A percentile compares a stretch with the other conserved stretches of the same genome.
These are phyloP conservation scores for Microctenopoma steveboyesi DNA, from an alignment of 2,797 vertebrate species.

Conservation along the genomic window DNA sequence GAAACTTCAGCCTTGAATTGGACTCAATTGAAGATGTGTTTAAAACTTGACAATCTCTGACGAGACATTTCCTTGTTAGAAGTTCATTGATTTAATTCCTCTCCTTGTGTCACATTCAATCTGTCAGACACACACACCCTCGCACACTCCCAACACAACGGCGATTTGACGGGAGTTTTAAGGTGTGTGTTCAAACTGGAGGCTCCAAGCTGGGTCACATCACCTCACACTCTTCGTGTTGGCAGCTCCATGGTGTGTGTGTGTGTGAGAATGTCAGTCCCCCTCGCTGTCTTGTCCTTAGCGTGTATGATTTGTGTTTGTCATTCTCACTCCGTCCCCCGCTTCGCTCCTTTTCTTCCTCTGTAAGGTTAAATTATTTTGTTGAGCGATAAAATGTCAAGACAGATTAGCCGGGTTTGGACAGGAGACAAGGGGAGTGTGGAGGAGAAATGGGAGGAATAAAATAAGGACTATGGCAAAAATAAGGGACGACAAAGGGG, in stretches of 20 bases:
- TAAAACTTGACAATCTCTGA: background rate
- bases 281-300: background rate
- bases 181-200: constrained; percentile 22
- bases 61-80: background rate
- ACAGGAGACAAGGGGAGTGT: constrained; percentile 12
- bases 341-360: background rate
- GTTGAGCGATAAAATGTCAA: constrained; percentile 45
- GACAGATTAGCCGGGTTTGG: constrained; percentile 23
- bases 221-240: constrained; percentile 13
- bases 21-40: too few species aligned
- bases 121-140: background rate
- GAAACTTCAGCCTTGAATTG: too few species aligned
- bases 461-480: background rate
- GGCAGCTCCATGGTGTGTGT: constrained; percentile 13
- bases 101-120: background rate
- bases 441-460: constrained; percentile 7
- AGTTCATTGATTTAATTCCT: background rate
- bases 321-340: background rate
- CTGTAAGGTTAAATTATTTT: constrained; percentile 39
- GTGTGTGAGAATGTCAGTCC: constrained; percentile 11
- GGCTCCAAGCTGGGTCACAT: constrained; percentile 8
- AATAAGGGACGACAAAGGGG: too few species aligned
- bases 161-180: background rate
- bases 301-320: constrained; percentile 4
- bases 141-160: background rate